Base-by-base conservation (phyloP, 1,140 invertebrate genomes). In the Vollenhovia emeryi region DNA sequence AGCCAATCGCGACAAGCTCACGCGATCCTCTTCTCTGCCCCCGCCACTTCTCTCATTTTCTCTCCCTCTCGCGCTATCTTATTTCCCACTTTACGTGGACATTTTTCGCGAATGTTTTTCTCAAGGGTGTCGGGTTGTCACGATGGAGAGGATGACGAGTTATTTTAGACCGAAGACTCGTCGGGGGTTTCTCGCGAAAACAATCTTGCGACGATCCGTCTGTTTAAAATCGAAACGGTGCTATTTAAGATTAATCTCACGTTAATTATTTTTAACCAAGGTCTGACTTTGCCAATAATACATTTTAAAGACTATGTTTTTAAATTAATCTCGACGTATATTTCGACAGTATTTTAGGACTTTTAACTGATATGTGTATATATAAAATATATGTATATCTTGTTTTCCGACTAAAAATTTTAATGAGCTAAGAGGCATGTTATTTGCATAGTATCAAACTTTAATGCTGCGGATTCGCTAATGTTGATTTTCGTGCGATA, bases 1-100 rank as follows among this genome's bases (percentile, higher is more conserved):
- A 88, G 69, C 85, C 74, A 88, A 59, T 40, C 69, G 78, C 45
- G 68, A 76, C 36, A 84, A 57, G 48, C 80, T 87, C 76, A 59
- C 21, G 86, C 66, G 57, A 86, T 15, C 45, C 13, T 21, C 57
- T 59, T 59, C 64, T 3, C 7, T 50, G 27, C 60, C 30, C 13
- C 55, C 8, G 8, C 11, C 45, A 4, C 36, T 0, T 48, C 45
- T 18, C 3, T 59, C 8, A 40, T 7, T 48, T 8, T 55, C 13
- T 82, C 3, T 21, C 18, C 8, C 6, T n/a, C 1, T 75, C 55
- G 27, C 9, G 2, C 6, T 48, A 2, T 50, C 27, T 40, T 66
- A 43, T 84, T n/a, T 62, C 5, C 15, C n/a, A 5, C 11, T 36
- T 27, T 71, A 40, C 36, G 24, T 40, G 40, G 27, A 36, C 62